Percentiles rank a stretch among this genome's conserved stretches.
Conservation (phyloP, 2,888 invertebrate genomes). For the Pilophorus perplexus region DNA sequence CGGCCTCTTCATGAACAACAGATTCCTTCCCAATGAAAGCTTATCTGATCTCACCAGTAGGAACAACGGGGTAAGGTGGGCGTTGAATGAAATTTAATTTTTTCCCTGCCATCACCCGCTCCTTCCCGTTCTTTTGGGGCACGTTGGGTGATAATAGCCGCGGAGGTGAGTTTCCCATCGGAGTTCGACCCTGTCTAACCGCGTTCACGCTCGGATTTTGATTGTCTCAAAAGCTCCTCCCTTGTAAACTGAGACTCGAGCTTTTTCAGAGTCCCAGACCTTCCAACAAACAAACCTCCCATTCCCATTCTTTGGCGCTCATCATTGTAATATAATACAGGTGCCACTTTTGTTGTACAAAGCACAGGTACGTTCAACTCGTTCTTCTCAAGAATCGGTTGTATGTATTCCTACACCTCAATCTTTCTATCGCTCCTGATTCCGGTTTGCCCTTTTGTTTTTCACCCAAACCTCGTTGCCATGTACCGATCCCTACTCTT, state of each 20-base stretch:
- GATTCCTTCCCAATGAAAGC: slow-evolving; percentile 10
- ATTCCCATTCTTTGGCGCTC: slow-evolving; percentile 5
- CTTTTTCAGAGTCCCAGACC: background rate
- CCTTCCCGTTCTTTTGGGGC: background rate
- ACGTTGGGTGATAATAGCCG: slow-evolving; percentile 7
- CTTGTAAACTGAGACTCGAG: slow-evolving; percentile 11
- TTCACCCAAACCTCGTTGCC: too few relatives aligned
- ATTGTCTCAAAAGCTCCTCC: slow-evolving; percentile 13
- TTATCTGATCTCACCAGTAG: slow-evolving; percentile 5
- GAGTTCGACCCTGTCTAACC: too few relatives aligned
- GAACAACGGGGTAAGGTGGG: background rate
- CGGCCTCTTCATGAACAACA: too few relatives aligned
- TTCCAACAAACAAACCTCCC: slow-evolving; percentile 20
- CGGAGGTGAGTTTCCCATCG: slow-evolving; percentile 11
- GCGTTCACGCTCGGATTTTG: slow-evolving; percentile 2
- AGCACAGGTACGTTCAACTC: too few relatives aligned
- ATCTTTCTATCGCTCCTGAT: too few relatives aligned
- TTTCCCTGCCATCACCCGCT: background rate
- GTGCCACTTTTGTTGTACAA: slow-evolving; percentile 11
- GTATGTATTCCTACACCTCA: too few relatives aligned
- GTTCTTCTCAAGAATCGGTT: too few relatives aligned
- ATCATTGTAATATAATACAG: slow-evolving; percentile 17
- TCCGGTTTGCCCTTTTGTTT: too few relatives aligned
- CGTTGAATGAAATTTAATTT: slow-evolving; percentile 19
- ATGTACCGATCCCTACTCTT: too few relatives aligned